Evolutionary conservation across 2,888 invertebrate species (phyloP).

Genomic region (Biston stratarius): DNA sequence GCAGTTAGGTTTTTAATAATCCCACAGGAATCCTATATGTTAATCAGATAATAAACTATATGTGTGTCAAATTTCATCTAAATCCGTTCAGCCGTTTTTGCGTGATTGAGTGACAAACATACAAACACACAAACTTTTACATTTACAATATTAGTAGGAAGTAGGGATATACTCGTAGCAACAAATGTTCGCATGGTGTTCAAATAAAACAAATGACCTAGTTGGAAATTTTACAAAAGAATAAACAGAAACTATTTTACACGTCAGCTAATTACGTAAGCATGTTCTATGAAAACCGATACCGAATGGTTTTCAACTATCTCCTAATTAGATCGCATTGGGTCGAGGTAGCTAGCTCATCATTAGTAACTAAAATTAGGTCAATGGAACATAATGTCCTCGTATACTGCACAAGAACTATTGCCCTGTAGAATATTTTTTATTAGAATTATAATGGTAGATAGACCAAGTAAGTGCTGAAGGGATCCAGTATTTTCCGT

Average conservation of each 20-base stretch:
- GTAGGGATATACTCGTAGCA: too few species aligned
- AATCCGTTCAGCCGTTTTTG: too few species aligned
- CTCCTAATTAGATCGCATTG: conserved; percentile 61
- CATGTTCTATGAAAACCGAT: conserved; percentile 36
- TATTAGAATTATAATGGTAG: background rate
- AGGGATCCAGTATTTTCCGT: too few species aligned
- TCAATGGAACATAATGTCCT: conserved; percentile 49
- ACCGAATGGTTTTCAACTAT: conserved; percentile 55
- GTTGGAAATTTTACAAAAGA: background rate
- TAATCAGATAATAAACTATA: too few species aligned
- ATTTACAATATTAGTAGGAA: too few species aligned
- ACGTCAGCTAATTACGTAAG: background rate
- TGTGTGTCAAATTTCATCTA: too few species aligned
- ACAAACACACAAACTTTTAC: too few species aligned
- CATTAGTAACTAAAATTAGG: conserved; percentile 47
- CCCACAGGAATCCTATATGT: too few species aligned
- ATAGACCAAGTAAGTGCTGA: background rate
- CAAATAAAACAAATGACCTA: background rate
- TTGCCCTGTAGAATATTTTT: background rate
- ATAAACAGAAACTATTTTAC: background rate
- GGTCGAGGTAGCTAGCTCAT: conserved; percentile 21
- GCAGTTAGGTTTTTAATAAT: too few species aligned
- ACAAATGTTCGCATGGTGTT: background rate
- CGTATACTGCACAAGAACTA: conserved; percentile 3
- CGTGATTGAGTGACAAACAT: too few species aligned